Evolutionary conservation across 2,888 invertebrate genomes (phyloP).

Genomic region (Leptopilina syphax): DNA sequence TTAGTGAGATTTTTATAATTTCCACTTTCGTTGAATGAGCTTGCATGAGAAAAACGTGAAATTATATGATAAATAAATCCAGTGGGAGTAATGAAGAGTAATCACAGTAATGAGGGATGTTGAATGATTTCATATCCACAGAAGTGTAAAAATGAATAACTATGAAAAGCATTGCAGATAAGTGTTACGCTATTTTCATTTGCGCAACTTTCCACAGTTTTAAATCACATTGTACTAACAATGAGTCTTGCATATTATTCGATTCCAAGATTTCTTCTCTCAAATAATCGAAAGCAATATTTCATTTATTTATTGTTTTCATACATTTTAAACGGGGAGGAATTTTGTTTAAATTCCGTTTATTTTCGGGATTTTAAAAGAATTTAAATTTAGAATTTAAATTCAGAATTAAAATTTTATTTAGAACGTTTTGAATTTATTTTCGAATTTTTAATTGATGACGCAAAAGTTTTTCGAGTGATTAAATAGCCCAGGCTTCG

Average conservation of each 20-base stretch:
- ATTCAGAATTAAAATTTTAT: too few species aligned
- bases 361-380: too few species aligned
- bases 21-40: neutral
- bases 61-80: slow-evolving; percentile 33
- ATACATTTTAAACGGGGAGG: too few species aligned
- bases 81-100: slow-evolving; percentile 34
- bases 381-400: too few species aligned
- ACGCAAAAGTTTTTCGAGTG: too few species aligned
- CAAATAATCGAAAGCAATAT: neutral
- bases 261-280: slow-evolving; percentile 2
- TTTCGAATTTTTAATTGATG: too few species aligned
- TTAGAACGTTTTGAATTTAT: too few species aligned
- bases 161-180: slow-evolving; percentile 24
- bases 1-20: slow-evolving; percentile 12
- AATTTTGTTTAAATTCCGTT: too few species aligned
- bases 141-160: slow-evolving; percentile 26
- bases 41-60: slow-evolving; percentile 4
- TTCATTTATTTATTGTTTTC: neutral
- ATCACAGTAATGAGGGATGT: slow-evolving; percentile 34
- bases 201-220: slow-evolving; percentile 27
- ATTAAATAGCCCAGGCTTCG: too few species aligned
- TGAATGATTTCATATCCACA: neutral
- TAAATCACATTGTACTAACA: slow-evolving; percentile 3
- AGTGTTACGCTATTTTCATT: slow-evolving; percentile 33
- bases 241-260: slow-evolving; percentile 9